Evolutionary conservation across 2,113 vertebrate genomes (phyloP).

Genomic region (Penelope pileata): DNA sequence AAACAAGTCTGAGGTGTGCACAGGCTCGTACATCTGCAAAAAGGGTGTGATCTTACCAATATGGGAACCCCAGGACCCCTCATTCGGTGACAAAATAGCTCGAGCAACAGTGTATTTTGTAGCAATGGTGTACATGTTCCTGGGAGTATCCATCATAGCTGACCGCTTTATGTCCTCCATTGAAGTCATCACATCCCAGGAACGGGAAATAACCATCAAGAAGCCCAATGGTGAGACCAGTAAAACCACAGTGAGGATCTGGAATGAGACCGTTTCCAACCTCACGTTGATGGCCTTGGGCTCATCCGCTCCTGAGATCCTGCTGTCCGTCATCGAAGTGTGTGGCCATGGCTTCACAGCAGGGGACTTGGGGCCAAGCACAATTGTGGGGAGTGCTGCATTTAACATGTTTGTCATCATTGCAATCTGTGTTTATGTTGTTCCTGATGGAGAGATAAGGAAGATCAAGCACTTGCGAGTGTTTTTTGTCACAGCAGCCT

Average conservation of each 20-base stretch:
- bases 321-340: constrained; percentile 95
- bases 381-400: constrained; percentile 97
- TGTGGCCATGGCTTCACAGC: constrained; percentile 93
- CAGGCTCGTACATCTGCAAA: constrained; percentile 84
- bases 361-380: constrained; percentile 93
- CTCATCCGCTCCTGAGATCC: constrained; percentile 94
- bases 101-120: constrained; percentile 95
- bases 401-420: constrained; percentile 99
- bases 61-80: constrained; percentile 89
- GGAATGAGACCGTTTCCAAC: constrained; percentile 98
- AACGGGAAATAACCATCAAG: constrained; percentile 92
- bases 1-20: constrained; percentile 76
- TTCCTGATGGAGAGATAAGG: constrained; percentile 91
- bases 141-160: constrained; percentile 96
- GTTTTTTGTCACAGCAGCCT: constrained; percentile 94
- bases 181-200: constrained; percentile 97
- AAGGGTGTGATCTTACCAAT: constrained; percentile 91
- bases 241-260: constrained; percentile 92
- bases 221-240: constrained; percentile 91
- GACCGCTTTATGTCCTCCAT: constrained; percentile 99
- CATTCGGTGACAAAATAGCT: constrained; percentile 89
- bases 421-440: constrained; percentile 92
- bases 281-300: constrained; percentile 96
- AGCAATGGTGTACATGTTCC: constrained; percentile 93
- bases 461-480: constrained; percentile 95